Conservation (phyloP, 1,140 invertebrate species). For the Drosophila truncata region DNA sequence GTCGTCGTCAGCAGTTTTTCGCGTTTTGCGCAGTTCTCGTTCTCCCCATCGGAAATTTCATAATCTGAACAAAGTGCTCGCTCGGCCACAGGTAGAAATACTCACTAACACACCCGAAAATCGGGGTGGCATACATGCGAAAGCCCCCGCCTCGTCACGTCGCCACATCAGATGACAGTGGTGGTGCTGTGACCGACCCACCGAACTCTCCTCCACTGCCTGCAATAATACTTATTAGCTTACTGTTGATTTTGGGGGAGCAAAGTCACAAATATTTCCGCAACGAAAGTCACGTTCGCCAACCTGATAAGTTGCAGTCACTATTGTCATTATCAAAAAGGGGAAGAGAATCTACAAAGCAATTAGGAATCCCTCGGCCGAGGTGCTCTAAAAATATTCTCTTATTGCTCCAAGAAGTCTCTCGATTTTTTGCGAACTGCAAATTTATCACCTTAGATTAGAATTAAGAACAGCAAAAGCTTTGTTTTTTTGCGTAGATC, state of each 20-base stretch:
- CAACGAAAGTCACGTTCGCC: slow-evolving; percentile 52
- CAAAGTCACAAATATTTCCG: slow-evolving; percentile 51
- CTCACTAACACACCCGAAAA: slow-evolving; percentile 14
- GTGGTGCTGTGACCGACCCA: neutral
- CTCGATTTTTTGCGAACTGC: slow-evolving; percentile 5
- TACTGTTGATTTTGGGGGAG: slow-evolving; percentile 34
- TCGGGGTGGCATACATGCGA: slow-evolving; percentile 22
- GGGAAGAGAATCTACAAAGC: neutral
- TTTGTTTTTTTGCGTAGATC: slow-evolving; percentile 4
- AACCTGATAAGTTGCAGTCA: slow-evolving; percentile 28
- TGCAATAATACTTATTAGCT: slow-evolving; percentile 40
- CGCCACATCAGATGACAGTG: slow-evolving; percentile 44
- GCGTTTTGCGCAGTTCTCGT: slow-evolving; percentile 57
- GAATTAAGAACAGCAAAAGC: neutral
- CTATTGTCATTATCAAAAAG: slow-evolving; percentile 21
- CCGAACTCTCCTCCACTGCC: slow-evolving; percentile 1
- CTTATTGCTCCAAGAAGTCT: slow-evolving; percentile 11
- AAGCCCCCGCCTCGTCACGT: slow-evolving; percentile 43
- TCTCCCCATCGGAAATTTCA: slow-evolving; percentile 41
- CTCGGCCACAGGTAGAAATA: slow-evolving; percentile 26
- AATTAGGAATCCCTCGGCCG: slow-evolving; percentile 12
- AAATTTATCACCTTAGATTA: slow-evolving; percentile 18
- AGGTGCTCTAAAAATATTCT: slow-evolving; percentile 2
- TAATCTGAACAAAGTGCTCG: slow-evolving; percentile 56
- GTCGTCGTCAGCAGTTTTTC: slow-evolving; percentile 56